Conservation (phyloP, 1,140 invertebrate genomes). For the Aphelenchoides avenae region DNA sequence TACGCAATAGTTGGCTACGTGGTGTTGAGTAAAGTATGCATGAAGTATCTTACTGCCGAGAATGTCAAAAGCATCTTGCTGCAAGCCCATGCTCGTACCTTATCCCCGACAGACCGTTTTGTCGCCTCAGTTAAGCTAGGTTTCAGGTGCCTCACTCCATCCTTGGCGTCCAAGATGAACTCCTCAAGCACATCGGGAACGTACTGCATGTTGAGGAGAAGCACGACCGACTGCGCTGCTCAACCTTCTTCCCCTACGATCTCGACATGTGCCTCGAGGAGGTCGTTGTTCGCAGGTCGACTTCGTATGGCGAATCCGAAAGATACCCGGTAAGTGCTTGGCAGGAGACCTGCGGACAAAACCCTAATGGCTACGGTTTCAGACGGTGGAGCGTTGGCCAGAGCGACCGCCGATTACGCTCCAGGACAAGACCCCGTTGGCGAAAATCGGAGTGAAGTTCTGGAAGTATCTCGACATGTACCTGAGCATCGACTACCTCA, state of each 20-base stretch:
- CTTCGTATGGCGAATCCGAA: constrained; percentile 3
- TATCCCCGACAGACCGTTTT: not conserved
- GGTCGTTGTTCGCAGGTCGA: constrained; percentile 4
- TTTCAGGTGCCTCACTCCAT: not conserved
- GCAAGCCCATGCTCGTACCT: too few relatives aligned
- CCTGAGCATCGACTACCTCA: constrained; percentile 19
- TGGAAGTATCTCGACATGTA: constrained; percentile 23
- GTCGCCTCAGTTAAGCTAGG: not conserved
- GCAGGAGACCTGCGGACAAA: not conserved
- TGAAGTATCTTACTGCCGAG: too few relatives aligned
- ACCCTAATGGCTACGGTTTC: not conserved
- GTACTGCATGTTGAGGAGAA: constrained; percentile 23
- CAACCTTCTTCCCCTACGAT: constrained; percentile 15
- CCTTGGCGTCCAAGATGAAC: constrained; percentile 12
- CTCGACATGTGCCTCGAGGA: constrained; percentile 8
- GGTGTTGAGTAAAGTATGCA: too few relatives aligned
- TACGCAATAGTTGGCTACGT: too few relatives aligned
- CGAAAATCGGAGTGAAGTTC: constrained; percentile 18
- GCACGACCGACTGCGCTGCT: constrained; percentile 9
- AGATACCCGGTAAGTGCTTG: constrained; percentile 14
- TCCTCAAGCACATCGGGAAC: constrained; percentile 8
- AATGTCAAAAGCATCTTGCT: too few relatives aligned
- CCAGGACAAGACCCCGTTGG: not conserved
- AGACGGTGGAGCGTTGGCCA: constrained; percentile 19
- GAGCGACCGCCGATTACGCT: constrained; percentile 2